Percentiles rank a stretch among this genome's conserved stretches.
Conservation (phyloP, 2,888 invertebrate species). For the Zaprionus bogoriensis region DNA sequence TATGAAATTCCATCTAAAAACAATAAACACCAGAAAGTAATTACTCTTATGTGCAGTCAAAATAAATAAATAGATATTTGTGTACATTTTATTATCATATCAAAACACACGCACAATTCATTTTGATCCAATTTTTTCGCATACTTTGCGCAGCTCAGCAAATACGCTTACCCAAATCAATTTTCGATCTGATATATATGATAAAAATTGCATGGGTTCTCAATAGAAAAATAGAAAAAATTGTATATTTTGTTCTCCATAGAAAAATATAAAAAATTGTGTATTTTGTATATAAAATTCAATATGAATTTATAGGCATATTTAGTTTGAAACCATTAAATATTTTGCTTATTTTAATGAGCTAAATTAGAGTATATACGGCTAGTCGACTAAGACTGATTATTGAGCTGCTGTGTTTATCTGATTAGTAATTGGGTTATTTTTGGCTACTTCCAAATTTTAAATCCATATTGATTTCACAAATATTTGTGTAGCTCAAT, state of each 20-base stretch:
- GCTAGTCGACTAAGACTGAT: neutral
- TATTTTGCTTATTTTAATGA: too few relatives aligned
- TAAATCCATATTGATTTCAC: neutral
- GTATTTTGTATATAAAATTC: too few relatives aligned
- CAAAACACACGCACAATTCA: constrained; percentile 12
- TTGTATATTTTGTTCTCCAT: too few relatives aligned
- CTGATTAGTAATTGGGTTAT: neutral
- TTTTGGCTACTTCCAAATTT: constrained; percentile 1
- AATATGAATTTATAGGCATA: too few relatives aligned
- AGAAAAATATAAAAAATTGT: too few relatives aligned
- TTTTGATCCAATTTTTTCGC: neutral
- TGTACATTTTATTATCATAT: constrained; percentile 28
- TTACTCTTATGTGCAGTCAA: too few relatives aligned
- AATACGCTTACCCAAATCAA: too few relatives aligned
- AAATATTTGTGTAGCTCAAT: constrained; percentile 47
- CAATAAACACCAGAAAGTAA: too few relatives aligned
- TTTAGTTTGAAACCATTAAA: too few relatives aligned
- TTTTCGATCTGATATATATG: too few relatives aligned
- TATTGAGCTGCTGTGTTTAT: neutral
- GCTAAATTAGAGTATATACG: neutral
- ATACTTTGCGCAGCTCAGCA: neutral
- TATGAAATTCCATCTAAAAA: constrained; percentile 23
- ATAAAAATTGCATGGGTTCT: too few relatives aligned
- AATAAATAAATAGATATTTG: constrained; percentile 32
- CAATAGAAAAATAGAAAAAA: too few relatives aligned